Evolutionary conservation across 2,797 vertebrate species (phyloP).

Genomic region (Cheirogaleus major): DNA sequence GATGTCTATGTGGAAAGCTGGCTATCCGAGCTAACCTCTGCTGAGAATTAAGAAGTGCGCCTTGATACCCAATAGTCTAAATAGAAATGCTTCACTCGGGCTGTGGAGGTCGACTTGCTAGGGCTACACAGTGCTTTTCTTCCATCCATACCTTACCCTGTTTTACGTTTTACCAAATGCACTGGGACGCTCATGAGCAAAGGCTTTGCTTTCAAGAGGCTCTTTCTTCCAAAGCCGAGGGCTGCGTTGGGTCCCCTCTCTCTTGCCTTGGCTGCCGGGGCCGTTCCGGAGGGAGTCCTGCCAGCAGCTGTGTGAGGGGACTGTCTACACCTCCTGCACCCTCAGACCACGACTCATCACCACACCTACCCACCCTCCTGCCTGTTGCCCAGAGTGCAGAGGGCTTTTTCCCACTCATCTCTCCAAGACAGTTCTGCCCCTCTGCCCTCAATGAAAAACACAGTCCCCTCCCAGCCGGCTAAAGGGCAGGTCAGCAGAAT

Average conservation of each 20-base stretch:
- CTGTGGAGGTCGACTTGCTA: no score
- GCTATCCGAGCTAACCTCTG: background rate
- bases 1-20: background rate
- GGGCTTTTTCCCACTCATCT: rapidly evolving
- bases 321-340: background rate
- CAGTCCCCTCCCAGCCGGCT: background rate
- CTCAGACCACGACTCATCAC: rapidly evolving
- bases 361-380: rapidly evolving
- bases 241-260: rapidly evolving
- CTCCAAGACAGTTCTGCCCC: background rate
- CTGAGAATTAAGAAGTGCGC: no score
- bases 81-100: background rate
- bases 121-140: rapidly evolving
- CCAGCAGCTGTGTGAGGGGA: background rate
- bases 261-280: background rate
- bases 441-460: no score
- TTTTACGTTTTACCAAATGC: background rate
- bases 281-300: rapidly evolving
- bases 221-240: no score
- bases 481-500: no score
- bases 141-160: rapidly evolving
- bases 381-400: rapidly evolving
- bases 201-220: rapidly evolving
- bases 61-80: background rate
- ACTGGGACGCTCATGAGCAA: rapidly evolving